Evolutionary conservation across 2,888 invertebrate species (phyloP), one percentile per base, ranked within the genome.

Genomic region (Callyntrura sp.): DNA sequence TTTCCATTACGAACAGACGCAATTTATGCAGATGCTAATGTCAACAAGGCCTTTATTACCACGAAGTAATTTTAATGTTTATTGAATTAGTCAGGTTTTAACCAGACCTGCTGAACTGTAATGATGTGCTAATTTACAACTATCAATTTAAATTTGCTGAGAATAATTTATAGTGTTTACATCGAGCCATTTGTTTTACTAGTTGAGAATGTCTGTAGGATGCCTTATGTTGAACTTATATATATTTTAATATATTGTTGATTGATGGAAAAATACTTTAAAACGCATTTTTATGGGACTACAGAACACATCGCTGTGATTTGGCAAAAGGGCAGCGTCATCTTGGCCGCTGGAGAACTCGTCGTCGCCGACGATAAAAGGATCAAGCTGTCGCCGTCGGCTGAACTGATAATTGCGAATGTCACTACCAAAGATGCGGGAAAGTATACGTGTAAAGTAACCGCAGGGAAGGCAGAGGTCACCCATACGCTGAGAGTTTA

Each of bases 401-500:
- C 68, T 0, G 82, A 65, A 3, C 82, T 92, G 55, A 60, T 90
- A 23, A 85, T 92, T 73, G 55, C 70, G 12, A 90, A 92, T 88
- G 76, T 91, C 43, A 81, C 88, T 5, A 57, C 78, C 23, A 55
- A 68, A 17, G 92, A 92, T 51, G 48, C 87, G 11, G 92, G 89
- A 23, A 83, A 90, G 14, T 92, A 92, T 73, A 89, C 51, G 14
- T 92, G 92, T 62, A 85, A 35, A 23, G 73, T 68, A 14, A 45
- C 85, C n/a, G 25, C 78, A 0, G 0, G 25, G 11, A 48, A 60
- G 20, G 68, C 60, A 11, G 25, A 84, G 43, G 86, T 92, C 55
- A 76, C 62, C 11, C 91, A 92, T 79, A 88, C 83, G 35, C 65
- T 92, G 55, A 65, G 90, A 45, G 90, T 92, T 78, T n/a, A 55